These are phyloP conservation scores for Syritta pipiens DNA, from an alignment of 2,888 invertebrate species.

Conservation along the genomic window DNA sequence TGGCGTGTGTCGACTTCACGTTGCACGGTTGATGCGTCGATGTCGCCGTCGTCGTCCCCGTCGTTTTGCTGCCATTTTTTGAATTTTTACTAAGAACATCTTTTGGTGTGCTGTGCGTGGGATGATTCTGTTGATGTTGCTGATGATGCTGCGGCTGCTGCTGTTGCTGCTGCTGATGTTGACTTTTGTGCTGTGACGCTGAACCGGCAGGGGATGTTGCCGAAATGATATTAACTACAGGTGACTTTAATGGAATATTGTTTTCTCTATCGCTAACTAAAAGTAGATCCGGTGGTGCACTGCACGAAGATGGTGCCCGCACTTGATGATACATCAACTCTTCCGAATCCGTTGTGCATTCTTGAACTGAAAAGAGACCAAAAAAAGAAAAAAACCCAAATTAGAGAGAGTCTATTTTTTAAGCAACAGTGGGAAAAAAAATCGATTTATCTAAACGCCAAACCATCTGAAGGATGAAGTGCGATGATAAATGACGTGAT, in stretches of 20 bases:
- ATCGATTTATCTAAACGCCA: slow-evolving; percentile 17
- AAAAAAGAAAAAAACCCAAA: slow-evolving; percentile 1
- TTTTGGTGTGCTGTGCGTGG: slow-evolving; percentile 64
- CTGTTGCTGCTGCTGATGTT: slow-evolving; percentile 36
- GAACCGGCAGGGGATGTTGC: slow-evolving; percentile 73
- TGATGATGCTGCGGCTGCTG: slow-evolving; percentile 41
- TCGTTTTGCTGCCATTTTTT: slow-evolving; percentile 61
- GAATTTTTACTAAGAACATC: slow-evolving; percentile 69
- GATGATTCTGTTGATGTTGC: slow-evolving; percentile 32
- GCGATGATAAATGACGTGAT: slow-evolving; percentile 31
- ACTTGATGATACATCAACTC: slow-evolving; percentile 83
- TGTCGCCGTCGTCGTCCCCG: slow-evolving; percentile 33
- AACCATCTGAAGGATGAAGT: not conserved
- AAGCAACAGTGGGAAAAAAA: not conserved
- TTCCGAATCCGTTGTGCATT: slow-evolving; percentile 86
- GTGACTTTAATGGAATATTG: slow-evolving; percentile 76
- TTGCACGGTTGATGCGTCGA: slow-evolving; percentile 65
- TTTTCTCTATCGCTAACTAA: slow-evolving; percentile 82
- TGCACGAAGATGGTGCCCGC: slow-evolving; percentile 83
- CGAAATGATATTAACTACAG: slow-evolving; percentile 77
- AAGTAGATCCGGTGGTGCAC: slow-evolving; percentile 83
- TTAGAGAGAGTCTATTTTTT: too few relatives aligned
- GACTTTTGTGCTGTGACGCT: slow-evolving; percentile 60
- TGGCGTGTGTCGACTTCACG: slow-evolving; percentile 56
- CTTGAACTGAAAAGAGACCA: slow-evolving; percentile 81